phyloP scores from a whole-genome alignment of 1,140 invertebrate genomes.

The Trichonephila clavipes region DNA sequence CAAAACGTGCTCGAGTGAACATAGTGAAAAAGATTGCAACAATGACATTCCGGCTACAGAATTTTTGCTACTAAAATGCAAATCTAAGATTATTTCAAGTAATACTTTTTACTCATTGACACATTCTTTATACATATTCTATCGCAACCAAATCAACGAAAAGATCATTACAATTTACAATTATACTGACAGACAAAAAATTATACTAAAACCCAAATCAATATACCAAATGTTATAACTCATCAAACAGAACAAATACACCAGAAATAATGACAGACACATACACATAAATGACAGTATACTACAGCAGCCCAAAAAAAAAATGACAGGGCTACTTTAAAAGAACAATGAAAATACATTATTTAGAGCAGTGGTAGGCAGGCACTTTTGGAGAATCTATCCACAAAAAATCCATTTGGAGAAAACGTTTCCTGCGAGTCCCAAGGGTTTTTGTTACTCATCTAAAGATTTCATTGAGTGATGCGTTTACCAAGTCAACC shows the following conservation, averaged over 20 bases:
- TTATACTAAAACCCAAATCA: too few species aligned
- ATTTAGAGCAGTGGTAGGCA: not conserved
- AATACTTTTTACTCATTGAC: too few species aligned
- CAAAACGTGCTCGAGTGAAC: too few species aligned
- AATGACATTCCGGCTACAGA: too few species aligned
- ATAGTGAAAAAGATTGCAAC: too few species aligned
- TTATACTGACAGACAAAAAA: too few species aligned
- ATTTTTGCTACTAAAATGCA: too few species aligned
- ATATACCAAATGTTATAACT: too few species aligned
- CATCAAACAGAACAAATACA: not conserved
- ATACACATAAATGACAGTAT: not conserved
- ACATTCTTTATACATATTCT: too few species aligned
- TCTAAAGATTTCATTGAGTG: conserved; percentile 26
- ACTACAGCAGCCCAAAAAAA: not conserved
- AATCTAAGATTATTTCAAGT: too few species aligned
- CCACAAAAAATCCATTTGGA: not conserved
- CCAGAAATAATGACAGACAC: not conserved
- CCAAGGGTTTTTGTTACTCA: not conserved
- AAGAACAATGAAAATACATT: not conserved
- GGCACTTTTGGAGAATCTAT: not conserved
- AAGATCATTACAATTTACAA: too few species aligned
- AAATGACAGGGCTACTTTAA: not conserved
- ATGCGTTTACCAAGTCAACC: conserved; percentile 25
- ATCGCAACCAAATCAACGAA: too few species aligned
- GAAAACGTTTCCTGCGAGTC: not conserved